These are phyloP conservation scores for Dione juno DNA, from an alignment of 2,888 invertebrate species.

Conservation along the genomic window DNA sequence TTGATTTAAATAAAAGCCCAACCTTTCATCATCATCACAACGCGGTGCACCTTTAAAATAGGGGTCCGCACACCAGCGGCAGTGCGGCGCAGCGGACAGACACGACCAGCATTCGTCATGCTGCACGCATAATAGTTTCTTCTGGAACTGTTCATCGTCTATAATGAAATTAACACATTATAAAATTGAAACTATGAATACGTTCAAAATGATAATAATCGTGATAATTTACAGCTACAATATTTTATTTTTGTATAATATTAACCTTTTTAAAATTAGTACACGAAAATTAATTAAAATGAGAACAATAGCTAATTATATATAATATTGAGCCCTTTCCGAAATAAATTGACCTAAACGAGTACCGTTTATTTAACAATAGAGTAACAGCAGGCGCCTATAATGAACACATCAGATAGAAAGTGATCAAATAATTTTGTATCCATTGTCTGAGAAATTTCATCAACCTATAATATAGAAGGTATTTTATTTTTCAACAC, in stretches of 20 bases:
- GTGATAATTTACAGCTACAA: neutral
- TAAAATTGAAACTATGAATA: too few relatives aligned
- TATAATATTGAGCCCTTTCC: slow-evolving; percentile 3
- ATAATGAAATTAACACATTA: slow-evolving; percentile 36
- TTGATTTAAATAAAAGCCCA: slow-evolving; percentile 27
- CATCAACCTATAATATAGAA: slow-evolving; percentile 18
- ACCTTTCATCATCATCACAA: slow-evolving; percentile 77
- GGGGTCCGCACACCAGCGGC: slow-evolving; percentile 79
- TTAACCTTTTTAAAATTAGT: neutral
- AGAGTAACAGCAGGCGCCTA: slow-evolving; percentile 36
- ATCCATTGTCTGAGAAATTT: slow-evolving; percentile 31
- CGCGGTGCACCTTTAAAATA: slow-evolving; percentile 68
- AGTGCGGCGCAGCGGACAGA: slow-evolving; percentile 71
- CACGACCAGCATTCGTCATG: slow-evolving; percentile 74
- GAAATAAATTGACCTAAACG: slow-evolving; percentile 16
- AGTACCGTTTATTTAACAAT: slow-evolving; percentile 33
- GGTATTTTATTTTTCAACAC: too few relatives aligned
- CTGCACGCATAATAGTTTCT: slow-evolving; percentile 73
- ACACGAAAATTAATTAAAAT: neutral
- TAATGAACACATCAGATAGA: slow-evolving; percentile 34
- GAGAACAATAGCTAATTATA: slow-evolving; percentile 8
- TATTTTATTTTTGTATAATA: neutral
- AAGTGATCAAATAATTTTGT: slow-evolving; percentile 37
- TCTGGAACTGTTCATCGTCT: slow-evolving; percentile 66
- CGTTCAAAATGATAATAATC: too few relatives aligned